A percentile compares a stretch with the other conserved stretches of the same genome.
phyloP scores from a whole-genome alignment of 2,113 vertebrate genomes.

The Psophia crepitans region DNA sequence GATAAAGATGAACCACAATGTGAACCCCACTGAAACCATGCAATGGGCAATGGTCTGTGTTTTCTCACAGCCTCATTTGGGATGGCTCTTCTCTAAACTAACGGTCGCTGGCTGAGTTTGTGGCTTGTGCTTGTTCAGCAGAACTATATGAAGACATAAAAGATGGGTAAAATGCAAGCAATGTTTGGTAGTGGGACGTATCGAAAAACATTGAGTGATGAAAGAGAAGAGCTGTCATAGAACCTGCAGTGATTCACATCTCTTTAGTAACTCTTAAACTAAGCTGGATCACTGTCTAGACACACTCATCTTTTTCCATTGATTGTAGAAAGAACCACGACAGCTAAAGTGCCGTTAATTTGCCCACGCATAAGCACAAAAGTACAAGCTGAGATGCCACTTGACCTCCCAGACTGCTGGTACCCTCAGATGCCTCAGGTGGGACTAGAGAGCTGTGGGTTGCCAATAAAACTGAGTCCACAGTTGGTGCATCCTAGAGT shows the following conservation, averaged over 20 bases:
- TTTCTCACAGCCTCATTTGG: background rate
- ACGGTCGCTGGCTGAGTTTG: background rate
- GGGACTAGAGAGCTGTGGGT: background rate
- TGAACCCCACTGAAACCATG: background rate
- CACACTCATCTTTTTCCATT: background rate
- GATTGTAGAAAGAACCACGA: background rate
- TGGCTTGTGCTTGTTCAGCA: background rate
- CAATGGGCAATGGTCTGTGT: background rate
- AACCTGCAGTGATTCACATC: background rate
- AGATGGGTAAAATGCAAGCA: background rate
- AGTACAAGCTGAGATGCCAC: background rate
- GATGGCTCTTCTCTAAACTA: background rate
- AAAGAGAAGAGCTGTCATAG: background rate
- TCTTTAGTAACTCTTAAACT: background rate
- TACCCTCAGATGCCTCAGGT: background rate
- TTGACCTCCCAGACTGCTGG: background rate
- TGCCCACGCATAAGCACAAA: background rate
- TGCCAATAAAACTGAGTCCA: background rate
- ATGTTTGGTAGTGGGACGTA: background rate
- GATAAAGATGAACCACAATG: background rate
- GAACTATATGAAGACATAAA: background rate
- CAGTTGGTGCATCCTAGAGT: background rate
- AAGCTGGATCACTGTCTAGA: background rate
- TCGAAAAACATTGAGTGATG: background rate
- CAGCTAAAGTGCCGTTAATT: background rate